phyloP scores from a whole-genome alignment of 2,888 invertebrate species.

The Drosophila monieri region DNA sequence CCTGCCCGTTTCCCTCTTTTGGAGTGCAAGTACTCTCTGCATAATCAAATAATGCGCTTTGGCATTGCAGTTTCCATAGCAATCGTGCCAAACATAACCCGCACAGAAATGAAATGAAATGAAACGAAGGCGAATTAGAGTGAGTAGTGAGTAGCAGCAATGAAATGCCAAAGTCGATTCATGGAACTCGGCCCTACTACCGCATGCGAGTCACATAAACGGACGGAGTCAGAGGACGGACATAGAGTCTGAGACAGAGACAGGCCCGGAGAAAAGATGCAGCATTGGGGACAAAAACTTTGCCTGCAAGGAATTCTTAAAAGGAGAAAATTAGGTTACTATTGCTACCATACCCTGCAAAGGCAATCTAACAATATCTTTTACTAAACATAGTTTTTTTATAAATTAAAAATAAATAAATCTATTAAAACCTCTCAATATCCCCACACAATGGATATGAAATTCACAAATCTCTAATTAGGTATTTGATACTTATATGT shows the following conservation, averaged over 20 bases:
- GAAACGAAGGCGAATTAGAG: slow-evolving; percentile 32
- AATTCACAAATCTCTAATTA: slow-evolving; percentile 7
- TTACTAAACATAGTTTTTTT: not conserved
- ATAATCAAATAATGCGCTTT: slow-evolving; percentile 47
- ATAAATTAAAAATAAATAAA: not conserved
- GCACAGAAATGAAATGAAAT: slow-evolving; percentile 39
- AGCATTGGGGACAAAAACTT: slow-evolving; percentile 23
- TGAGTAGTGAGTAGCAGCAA: slow-evolving; percentile 17
- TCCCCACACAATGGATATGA: not conserved
- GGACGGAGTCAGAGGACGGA: slow-evolving; percentile 28
- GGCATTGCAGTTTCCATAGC: slow-evolving; percentile 35
- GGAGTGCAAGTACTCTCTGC: slow-evolving; percentile 16
- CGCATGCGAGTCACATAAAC: slow-evolving; percentile 56
- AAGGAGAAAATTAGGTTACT: not conserved
- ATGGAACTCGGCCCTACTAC: slow-evolving; percentile 15
- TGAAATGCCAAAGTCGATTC: slow-evolving; percentile 43
- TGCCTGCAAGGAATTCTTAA: slow-evolving; percentile 31
- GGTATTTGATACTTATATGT: slow-evolving; percentile 10
- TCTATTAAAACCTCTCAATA: not conserved
- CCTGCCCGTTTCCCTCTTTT: not conserved
- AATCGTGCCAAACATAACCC: slow-evolving; percentile 36
- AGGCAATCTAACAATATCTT: not conserved
- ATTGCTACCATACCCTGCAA: slow-evolving; percentile 17
- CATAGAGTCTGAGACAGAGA: not conserved
- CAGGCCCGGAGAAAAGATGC: not conserved